Evolutionary conservation across 2,888 invertebrate species (phyloP), one percentile per base, ranked within the genome.

Genomic region (Melanargia galathea): DNA sequence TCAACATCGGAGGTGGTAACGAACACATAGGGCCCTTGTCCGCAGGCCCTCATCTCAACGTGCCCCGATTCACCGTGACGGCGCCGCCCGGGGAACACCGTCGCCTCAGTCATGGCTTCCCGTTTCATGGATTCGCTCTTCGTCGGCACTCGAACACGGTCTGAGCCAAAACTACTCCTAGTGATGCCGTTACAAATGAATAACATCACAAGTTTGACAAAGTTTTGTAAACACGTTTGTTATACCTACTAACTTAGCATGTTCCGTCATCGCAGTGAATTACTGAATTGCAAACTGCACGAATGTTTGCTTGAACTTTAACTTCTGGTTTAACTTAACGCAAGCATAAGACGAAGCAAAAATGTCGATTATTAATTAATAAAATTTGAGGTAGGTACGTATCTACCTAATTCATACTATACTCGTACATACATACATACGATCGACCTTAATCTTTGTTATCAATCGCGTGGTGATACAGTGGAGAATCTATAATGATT

Each of bases 101-200:
- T 77, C 92, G 92, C 79, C 76, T 86, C 84, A 85, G 92, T 87
- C 85, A 86, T 83, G 85, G 92, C 76, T 87, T 86, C 81, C 82
- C 87, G 59, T 88, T 92, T 80, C 93, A 94, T 84, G 94, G 94
- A 77, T 93, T 95, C 77, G 94, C 94, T 65, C 92, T 95, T 57
- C 92, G 95, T 66, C 92, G 95, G 72, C 94, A 95, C 87, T 86
- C 93, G 81, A 93, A 90, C 76, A 91, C 93, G 93, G 95, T 95
- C 93, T 93, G 94, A 91, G 77, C 33, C 49, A 30, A 49, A 61
- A 52, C 45, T 22, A 10, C 35, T 63, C 48, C 16, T 61, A 55
- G 60, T 63, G 58, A 61, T 67, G 60, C 60, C 51, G 38, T 54
- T 61, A 63, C 16, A 18, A 20, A 65, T 60, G 24, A 59, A 63